Base-by-base conservation (phyloP, 2,888 invertebrate species). In the Phortica magna region DNA sequence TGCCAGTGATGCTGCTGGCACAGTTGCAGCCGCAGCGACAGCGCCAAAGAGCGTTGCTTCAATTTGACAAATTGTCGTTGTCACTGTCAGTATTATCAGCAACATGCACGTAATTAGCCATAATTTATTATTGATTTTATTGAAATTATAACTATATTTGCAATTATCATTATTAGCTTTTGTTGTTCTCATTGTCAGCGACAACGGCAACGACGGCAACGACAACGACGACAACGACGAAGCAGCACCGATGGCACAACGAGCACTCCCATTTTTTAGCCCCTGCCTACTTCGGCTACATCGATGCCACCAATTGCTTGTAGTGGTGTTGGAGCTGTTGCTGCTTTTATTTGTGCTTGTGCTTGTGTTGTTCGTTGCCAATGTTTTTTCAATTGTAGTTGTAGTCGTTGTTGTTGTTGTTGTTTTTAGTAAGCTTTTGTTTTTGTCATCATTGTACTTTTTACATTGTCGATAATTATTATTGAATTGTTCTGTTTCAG, bases 61-160 rank as follows among this genome's bases (percentile, higher is more conserved):
- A n/a, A 67, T 76, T 83, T 83, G 86, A 89, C 86, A 87, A 89
- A 87, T 86, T 88, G 86, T 89, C 82, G 86, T 81, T 77, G 83
- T 75, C 31, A 74, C 71, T 64, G 73, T 61, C 43, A 77, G 81
- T 80, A 84, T 86, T 88, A 89, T 88, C 88, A 84, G 84, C 78
- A 89, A 81, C 81, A 85, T 81, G 85, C 81, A 82, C 79, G 83
- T 81, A 89, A 89, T 87, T 88, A 85, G 84, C 81, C 83, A 77
- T 81, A 86, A 85, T 83, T 88, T 87, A 89, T 88, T 87, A 89
- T 90, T 89, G 90, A 84, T 83, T 90, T 85, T 87, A 89, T 88
- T 90, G 82, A 87, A 88, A 83, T 88, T 86, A 82, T 82, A 82
- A 75, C 76, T 80, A 83, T 85, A 83, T 82, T 85, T 84, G 82